phyloP scores from a whole-genome alignment of 1,140 invertebrate genomes.

The Halictus rubicundus region DNA sequence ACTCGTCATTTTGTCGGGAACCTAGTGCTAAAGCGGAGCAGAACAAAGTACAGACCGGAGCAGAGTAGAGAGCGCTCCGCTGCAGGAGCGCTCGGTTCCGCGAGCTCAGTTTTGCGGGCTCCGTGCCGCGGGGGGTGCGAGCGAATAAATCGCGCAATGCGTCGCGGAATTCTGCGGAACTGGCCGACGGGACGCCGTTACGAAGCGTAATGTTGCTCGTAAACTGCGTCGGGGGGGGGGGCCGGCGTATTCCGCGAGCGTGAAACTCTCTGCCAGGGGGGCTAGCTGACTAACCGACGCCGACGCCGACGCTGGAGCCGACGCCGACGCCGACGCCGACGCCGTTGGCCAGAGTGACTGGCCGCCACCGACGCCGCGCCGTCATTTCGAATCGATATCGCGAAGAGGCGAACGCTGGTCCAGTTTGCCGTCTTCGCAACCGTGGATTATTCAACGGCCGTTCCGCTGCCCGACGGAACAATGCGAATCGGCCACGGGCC shows the following conservation, averaged over 20 bases:
- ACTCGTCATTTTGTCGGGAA: no score
- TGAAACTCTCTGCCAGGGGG: neutral
- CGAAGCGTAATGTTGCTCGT: slow-evolving; percentile 28
- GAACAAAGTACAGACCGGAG: no score
- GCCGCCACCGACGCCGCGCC: neutral
- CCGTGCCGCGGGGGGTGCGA: neutral
- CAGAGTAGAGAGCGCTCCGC: no score
- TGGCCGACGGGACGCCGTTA: slow-evolving; percentile 17
- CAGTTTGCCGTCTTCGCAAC: slow-evolving; percentile 8
- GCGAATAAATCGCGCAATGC: slow-evolving; percentile 36
- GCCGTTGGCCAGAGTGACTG: no score
- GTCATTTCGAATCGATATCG: slow-evolving; percentile 33
- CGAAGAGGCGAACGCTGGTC: slow-evolving; percentile 25
- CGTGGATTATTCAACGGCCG: neutral
- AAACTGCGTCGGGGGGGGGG: slow-evolving; percentile 15
- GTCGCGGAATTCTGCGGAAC: slow-evolving; percentile 29
- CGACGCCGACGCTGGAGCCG: no score
- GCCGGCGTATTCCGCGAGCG: neutral
- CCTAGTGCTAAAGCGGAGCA: no score
- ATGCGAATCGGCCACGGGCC: slow-evolving; percentile 23
- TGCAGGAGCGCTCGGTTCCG: no score
- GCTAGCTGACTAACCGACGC: neutral
- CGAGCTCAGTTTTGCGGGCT: no score
- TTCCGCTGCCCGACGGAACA: slow-evolving; percentile 11
- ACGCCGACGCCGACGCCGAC: no score